Evolutionary conservation across 2,888 invertebrate genomes (phyloP), one percentile per base, ranked within the genome.

Genomic region (Rhopalosiphum nymphaeae): DNA sequence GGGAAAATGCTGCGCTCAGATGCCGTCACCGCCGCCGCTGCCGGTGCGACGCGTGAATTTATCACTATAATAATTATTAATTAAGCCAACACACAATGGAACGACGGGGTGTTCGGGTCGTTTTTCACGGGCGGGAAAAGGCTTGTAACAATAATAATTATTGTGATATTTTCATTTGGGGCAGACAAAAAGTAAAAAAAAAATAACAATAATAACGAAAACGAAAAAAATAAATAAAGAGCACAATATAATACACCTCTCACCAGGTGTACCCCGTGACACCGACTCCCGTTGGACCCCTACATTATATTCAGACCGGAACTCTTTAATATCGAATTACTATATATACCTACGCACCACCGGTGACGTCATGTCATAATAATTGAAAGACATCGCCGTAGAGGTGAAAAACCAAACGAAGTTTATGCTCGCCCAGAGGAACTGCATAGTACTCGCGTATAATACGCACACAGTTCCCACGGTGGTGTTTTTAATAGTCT

Each of bases 11-110:
- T 10, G 42, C 44, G 53, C 92, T 56, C 42, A 13, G 85, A 44
- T 78, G 78, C 36, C 78, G 36, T 78, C 36, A 21, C 21, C 21
- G 36, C 16, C 16, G 21, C 78, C 36, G 21, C 36, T 26, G 84
- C 3, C 46, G 61, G 56, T 25, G 42, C 26, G 57, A 42, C 89
- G 56, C 13, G 89, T 89, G 78, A 93, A 93, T 93, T 93, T 61
- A 93, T 89, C 93, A 57, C 85, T 85, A 57, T 85, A 93, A 90
- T 90, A 94, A 94, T 94, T 94, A 94, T 94, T 94, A 94, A 94
- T 94, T 90, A 90, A 90, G 90, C 90, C 93, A 78, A 49, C 92
- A 46, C 93, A 94, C 90, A 90, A 90, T 86, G 61, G 90, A 61
- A 94, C 93, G 57, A 93, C 85, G 57, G 57, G 85, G 89, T 36